Percentiles rank a stretch among this genome's conserved stretches.
Evolutionary conservation across 1,140 invertebrate species (phyloP).

Genomic region (Liolophura sinensis): DNA sequence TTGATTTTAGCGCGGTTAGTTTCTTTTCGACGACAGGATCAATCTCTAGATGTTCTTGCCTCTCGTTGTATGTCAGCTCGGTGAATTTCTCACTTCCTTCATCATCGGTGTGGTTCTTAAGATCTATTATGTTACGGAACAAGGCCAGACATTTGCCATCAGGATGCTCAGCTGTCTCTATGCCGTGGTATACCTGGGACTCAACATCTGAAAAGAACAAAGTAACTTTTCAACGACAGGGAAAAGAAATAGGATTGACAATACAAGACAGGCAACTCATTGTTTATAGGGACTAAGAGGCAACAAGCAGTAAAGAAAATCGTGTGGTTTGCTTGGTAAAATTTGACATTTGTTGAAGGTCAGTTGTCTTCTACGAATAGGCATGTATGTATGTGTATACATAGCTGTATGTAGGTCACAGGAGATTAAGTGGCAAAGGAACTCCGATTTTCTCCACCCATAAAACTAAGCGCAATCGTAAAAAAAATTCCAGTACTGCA

Average conservation of each 20-base stretch:
- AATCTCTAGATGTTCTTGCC: conserved; percentile 31
- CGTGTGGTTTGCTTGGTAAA: background rate
- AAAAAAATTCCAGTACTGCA: no score
- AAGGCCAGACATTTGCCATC: conserved; percentile 34
- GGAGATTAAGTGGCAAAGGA: no score
- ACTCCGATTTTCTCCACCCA: no score
- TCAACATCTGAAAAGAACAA: conserved; percentile 38
- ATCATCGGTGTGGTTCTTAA: conserved; percentile 50
- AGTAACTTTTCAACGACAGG: background rate
- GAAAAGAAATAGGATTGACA: no score
- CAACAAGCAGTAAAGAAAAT: background rate
- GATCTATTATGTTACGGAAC: conserved; percentile 45
- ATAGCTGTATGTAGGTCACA: no score
- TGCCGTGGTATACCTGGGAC: conserved; percentile 32
- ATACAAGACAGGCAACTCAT: no score
- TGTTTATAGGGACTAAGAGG: background rate
- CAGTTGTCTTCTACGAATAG: background rate
- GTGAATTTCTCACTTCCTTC: conserved; percentile 32
- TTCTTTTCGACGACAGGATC: conserved; percentile 27
- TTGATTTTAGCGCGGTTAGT: conserved; percentile 32
- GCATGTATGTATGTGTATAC: background rate
- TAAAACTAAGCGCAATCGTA: no score
- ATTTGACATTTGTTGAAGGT: background rate
- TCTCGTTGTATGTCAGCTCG: conserved; percentile 41
- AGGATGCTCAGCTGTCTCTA: conserved; percentile 29